These are phyloP conservation scores for Steinernema scapterisci DNA, from an alignment of 2,888 invertebrate species.

Conservation along the genomic window DNA sequence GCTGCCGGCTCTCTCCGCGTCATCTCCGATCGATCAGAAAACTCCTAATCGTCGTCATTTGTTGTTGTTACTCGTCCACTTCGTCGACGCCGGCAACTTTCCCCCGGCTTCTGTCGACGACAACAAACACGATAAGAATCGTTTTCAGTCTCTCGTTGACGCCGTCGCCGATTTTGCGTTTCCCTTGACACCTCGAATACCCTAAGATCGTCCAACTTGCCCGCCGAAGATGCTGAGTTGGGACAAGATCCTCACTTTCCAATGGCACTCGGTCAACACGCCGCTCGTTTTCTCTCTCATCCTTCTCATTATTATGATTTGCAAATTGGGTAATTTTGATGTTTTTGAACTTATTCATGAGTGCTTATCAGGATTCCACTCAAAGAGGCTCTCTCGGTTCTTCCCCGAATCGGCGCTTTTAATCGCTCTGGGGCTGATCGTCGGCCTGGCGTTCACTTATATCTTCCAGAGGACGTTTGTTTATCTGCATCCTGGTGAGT, in stretches of 20 bases:
- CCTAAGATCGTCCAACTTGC: background rate
- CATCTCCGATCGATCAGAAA: slow-evolving; percentile 3
- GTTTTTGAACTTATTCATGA: no score
- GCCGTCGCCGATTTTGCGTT: background rate
- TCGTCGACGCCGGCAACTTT: background rate
- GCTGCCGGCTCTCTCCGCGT: background rate
- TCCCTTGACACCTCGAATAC: background rate
- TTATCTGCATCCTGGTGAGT: slow-evolving; percentile 52
- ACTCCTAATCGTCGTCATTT: background rate
- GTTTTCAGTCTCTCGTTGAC: background rate
- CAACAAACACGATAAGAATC: slow-evolving; percentile 20
- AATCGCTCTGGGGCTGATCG: slow-evolving; percentile 49
- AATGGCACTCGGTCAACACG: slow-evolving; percentile 18
- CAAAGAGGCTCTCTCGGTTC: slow-evolving; percentile 41
- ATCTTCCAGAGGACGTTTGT: slow-evolving; percentile 46
- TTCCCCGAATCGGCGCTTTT: slow-evolving; percentile 57
- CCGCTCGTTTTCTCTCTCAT: background rate
- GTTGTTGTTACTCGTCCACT: background rate
- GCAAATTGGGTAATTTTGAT: slow-evolving; percentile 9
- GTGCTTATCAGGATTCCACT: slow-evolving; percentile 46
- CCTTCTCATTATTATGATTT: slow-evolving; percentile 9
- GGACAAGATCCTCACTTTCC: background rate
- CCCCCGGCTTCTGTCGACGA: background rate
- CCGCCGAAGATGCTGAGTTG: slow-evolving; percentile 4
- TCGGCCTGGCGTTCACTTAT: slow-evolving; percentile 49